Conservation (phyloP, 2,888 invertebrate species). For the Temnothorax rugatulus region DNA sequence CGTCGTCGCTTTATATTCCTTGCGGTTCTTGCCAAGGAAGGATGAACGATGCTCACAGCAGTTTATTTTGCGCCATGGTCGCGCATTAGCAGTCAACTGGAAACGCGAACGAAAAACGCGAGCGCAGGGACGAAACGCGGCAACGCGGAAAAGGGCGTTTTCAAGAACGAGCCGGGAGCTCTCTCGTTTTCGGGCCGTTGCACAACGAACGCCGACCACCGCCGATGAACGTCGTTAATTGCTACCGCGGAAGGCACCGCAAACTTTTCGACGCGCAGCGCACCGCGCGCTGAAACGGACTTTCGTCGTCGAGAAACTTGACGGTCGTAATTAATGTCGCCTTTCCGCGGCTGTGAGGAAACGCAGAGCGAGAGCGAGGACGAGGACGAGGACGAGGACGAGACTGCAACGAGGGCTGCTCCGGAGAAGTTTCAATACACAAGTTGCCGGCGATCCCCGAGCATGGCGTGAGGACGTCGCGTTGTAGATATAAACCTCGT, state of each 20-base stretch:
- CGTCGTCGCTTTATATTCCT: constrained; percentile 46
- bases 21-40: constrained; percentile 38
- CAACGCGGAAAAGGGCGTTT: constrained; percentile 28
- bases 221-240: constrained; percentile 69
- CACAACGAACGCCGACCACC: constrained; percentile 27
- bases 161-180: constrained; percentile 22
- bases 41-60: constrained; percentile 29
- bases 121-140: not conserved
- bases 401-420: constrained; percentile 18
- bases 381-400: constrained; percentile 21
- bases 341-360: constrained; percentile 62
- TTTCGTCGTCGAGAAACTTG: constrained; percentile 58
- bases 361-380: not conserved
- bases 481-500: constrained; percentile 63
- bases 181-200: constrained; percentile 19
- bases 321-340: constrained; percentile 73
- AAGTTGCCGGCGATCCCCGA: constrained; percentile 57
- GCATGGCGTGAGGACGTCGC: constrained; percentile 39
- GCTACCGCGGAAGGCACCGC: constrained; percentile 65
- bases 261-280: constrained; percentile 67
- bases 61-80: constrained; percentile 40
- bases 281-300: constrained; percentile 50
- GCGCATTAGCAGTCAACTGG: constrained; percentile 44
- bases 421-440: constrained; percentile 61
- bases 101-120: constrained; percentile 27